A percentile compares a stretch with the other conserved stretches of the same genome.
phyloP scores from a whole-genome alignment of 2,888 invertebrate genomes.

The Ephialtes manifestator region DNA sequence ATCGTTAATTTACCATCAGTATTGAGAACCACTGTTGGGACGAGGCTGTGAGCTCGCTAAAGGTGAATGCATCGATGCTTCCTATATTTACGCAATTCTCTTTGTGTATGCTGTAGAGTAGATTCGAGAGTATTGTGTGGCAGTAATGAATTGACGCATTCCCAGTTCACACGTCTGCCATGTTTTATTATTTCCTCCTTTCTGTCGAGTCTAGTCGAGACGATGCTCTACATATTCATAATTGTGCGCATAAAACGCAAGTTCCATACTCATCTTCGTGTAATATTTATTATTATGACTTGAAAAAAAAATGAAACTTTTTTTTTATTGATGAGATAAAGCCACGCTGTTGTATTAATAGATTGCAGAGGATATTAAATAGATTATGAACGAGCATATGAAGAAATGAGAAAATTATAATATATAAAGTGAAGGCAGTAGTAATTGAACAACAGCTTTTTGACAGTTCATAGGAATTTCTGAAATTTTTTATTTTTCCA shows the following conservation, averaged over 20 bases:
- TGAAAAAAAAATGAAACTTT: too few relatives aligned
- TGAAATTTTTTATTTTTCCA: too few relatives aligned
- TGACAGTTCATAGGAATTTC: too few relatives aligned
- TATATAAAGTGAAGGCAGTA: too few relatives aligned
- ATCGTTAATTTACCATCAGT: background rate
- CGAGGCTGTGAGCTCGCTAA: conserved; percentile 81
- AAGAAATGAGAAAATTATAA: too few relatives aligned
- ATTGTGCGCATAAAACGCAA: background rate
- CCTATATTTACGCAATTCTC: conserved; percentile 83
- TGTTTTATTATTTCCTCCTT: conserved; percentile 8
- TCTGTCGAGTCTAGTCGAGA: background rate
- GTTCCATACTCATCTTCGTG: background rate
- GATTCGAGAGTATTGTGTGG: conserved; percentile 18
- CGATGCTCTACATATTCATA: background rate
- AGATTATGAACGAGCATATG: too few relatives aligned
- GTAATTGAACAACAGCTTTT: too few relatives aligned
- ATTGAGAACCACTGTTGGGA: conserved; percentile 78
- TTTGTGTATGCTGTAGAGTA: conserved; percentile 26
- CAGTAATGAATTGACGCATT: conserved; percentile 21
- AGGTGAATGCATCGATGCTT: conserved; percentile 85
- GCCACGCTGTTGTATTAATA: too few relatives aligned
- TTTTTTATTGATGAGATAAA: too few relatives aligned
- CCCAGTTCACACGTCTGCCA: conserved; percentile 27
- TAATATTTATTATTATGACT: background rate
- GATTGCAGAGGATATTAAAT: too few relatives aligned